Conservation (phyloP, 2,113 vertebrate species). For the Peromyscus leucopus region DNA sequence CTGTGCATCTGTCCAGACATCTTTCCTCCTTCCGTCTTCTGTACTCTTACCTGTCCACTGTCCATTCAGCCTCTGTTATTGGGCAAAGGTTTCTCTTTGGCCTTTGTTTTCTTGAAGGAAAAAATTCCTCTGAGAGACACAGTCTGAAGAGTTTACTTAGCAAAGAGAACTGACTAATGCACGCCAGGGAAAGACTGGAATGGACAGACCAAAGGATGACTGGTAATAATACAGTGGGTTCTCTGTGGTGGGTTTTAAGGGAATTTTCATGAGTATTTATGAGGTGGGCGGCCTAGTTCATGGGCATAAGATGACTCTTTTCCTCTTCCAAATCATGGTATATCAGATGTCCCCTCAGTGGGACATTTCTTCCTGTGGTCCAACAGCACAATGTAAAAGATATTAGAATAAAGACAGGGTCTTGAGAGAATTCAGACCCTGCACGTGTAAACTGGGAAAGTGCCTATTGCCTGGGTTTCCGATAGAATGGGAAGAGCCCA, state of each 20-base stretch:
- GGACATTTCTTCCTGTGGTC: background rate
- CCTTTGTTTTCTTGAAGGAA: background rate
- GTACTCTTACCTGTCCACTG: rapidly evolving
- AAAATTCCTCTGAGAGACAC: background rate
- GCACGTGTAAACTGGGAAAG: background rate
- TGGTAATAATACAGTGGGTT: background rate
- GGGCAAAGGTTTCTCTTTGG: background rate
- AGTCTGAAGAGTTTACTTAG: background rate
- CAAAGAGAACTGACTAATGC: background rate
- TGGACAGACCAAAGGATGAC: background rate
- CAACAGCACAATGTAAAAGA: background rate
- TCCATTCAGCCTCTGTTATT: background rate
- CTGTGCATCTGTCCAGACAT: background rate
- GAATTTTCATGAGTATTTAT: background rate
- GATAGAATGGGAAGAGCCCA: background rate
- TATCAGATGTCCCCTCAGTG: background rate
- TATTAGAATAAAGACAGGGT: background rate
- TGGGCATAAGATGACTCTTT: background rate
- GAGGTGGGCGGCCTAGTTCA: background rate
- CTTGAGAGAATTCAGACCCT: background rate
- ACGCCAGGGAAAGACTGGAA: background rate
- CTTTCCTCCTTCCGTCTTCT: background rate
- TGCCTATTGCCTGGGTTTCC: background rate
- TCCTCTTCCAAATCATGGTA: background rate
- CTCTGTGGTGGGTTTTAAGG: background rate